Conservation (phyloP, 1,140 invertebrate genomes). For the Drosophila sucinea region DNA sequence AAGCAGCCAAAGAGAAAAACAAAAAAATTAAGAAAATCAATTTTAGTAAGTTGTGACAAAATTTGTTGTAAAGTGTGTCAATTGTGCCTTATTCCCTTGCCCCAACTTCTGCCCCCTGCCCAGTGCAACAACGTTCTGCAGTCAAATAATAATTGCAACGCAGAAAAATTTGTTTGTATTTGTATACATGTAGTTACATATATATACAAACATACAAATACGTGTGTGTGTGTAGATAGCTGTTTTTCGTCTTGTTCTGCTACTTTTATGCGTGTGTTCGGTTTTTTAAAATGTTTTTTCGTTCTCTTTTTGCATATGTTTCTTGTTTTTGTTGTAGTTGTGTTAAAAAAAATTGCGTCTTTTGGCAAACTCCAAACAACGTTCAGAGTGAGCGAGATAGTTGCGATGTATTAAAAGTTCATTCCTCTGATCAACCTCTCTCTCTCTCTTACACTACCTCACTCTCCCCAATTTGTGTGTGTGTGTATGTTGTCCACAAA, state of each 20-base stretch:
- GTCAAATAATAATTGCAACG: constrained; percentile 26
- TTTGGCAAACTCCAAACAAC: constrained; percentile 48
- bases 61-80: constrained; percentile 7
- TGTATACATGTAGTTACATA: background rate
- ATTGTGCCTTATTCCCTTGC: background rate
- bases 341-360: constrained; percentile 64
- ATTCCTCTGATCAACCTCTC: constrained; percentile 40
- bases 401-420: constrained; percentile 38
- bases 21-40: background rate
- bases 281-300: background rate
- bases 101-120: background rate
- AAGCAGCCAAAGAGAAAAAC: background rate
- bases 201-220: background rate
- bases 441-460: background rate
- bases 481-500: constrained; percentile 36
- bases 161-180: constrained; percentile 19
- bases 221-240: constrained; percentile 22
- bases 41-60: constrained; percentile 15
- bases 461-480: background rate
- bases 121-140: constrained; percentile 1
- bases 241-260: constrained; percentile 10
- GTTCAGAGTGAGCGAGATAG: constrained; percentile 11
- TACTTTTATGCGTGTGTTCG: constrained; percentile 12
- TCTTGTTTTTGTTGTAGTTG: constrained; percentile 5
- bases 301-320: constrained; percentile 5